phyloP scores from a whole-genome alignment of 2,888 invertebrate genomes.

The Acronicta psi region DNA sequence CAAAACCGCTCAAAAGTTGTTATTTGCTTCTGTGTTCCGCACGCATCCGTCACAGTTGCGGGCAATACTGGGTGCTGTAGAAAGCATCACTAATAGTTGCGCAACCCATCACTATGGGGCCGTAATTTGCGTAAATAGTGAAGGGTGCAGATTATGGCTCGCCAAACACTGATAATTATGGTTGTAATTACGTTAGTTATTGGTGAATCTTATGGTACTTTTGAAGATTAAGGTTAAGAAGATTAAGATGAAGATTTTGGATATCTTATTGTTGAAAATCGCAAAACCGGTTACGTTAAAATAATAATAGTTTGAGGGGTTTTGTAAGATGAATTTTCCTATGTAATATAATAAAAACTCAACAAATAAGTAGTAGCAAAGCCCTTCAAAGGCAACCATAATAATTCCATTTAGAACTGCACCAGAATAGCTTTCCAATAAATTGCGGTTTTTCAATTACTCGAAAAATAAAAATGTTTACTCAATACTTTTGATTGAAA shows the following conservation, averaged over 20 bases:
- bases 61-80: slow-evolving; percentile 27
- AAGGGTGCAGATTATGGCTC: slow-evolving; percentile 38
- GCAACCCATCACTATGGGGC: slow-evolving; percentile 23
- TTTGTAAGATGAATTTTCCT: too few relatives aligned
- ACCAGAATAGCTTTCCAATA: background rate
- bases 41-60: slow-evolving; percentile 33
- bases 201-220: slow-evolving; percentile 7
- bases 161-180: slow-evolving; percentile 28
- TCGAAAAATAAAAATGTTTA: slow-evolving; percentile 17
- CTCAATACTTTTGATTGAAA: background rate
- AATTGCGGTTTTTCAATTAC: background rate
- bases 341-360: too few relatives aligned
- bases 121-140: slow-evolving; percentile 49
- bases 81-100: slow-evolving; percentile 55
- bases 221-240: too few relatives aligned
- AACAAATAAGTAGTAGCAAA: too few relatives aligned
- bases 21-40: slow-evolving; percentile 29
- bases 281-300: too few relatives aligned
- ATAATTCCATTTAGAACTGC: background rate
- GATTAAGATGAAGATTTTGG: too few relatives aligned
- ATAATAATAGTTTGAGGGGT: too few relatives aligned
- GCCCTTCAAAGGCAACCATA: too few relatives aligned
- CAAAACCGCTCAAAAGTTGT: slow-evolving; percentile 14
- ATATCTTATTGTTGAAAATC: too few relatives aligned
- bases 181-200: slow-evolving; percentile 11